Conservation (phyloP, 1,140 invertebrate species). For the Diuraphis noxia region DNA sequence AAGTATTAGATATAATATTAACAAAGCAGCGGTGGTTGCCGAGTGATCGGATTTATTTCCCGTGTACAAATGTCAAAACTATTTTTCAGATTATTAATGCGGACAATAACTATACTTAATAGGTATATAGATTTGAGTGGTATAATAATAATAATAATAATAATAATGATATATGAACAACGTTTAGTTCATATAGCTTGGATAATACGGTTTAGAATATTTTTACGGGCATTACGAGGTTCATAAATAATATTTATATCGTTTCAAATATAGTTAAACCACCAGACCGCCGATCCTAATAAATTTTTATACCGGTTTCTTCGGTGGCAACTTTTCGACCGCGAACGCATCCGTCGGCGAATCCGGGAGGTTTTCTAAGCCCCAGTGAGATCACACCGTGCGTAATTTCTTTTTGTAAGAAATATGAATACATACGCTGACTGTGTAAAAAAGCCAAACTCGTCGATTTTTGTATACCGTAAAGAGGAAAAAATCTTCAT, state of each 20-base stretch:
- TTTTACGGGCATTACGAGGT: not conserved
- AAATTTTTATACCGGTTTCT: constrained; percentile 1
- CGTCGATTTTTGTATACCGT: not conserved
- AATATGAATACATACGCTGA: not conserved
- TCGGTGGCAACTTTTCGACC: not conserved
- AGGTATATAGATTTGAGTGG: not conserved
- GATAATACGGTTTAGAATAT: constrained; percentile 7
- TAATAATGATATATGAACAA: not conserved
- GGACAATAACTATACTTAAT: not conserved
- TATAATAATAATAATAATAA: not conserved
- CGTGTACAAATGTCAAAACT: not conserved
- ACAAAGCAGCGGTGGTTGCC: not conserved
- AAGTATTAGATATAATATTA: not conserved
- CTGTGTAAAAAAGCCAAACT: not conserved
- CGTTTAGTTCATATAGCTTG: not conserved
- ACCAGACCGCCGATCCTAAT: not conserved
- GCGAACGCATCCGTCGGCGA: not conserved
- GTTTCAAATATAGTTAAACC: not conserved
- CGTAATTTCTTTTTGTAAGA: not conserved
- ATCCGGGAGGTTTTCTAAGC: not conserved
- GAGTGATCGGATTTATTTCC: not conserved
- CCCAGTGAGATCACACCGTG: not conserved
- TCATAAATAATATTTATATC: constrained; percentile 3
- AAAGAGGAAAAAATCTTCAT: not conserved
- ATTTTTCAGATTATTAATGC: not conserved